A percentile compares a stretch with the other conserved stretches of the same genome.
These are phyloP conservation scores for Eufriesea mexicana DNA, from an alignment of 1,140 invertebrate genomes.

Conservation along the genomic window DNA sequence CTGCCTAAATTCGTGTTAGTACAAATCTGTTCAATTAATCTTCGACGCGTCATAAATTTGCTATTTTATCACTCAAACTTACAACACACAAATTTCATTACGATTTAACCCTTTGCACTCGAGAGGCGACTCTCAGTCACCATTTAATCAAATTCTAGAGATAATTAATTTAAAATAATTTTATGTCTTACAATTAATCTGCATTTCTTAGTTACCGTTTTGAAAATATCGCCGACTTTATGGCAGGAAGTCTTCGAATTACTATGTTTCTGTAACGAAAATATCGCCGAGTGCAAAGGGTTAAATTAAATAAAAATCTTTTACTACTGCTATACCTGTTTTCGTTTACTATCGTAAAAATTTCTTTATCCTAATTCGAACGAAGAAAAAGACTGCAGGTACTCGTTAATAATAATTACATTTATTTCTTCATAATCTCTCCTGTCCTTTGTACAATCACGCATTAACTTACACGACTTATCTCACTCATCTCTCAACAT, in stretches of 20 bases:
- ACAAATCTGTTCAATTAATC: neutral
- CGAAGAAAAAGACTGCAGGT: too few species aligned
- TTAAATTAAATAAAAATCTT: neutral
- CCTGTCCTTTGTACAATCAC: neutral
- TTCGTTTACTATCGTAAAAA: neutral
- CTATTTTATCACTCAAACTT: neutral
- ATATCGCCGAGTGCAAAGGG: too few species aligned
- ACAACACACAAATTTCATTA: neutral
- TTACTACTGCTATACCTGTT: neutral
- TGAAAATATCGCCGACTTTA: too few species aligned
- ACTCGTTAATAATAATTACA: neutral
- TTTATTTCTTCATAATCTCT: neutral
- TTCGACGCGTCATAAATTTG: neutral
- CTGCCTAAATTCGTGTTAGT: too few species aligned
- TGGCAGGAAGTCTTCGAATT: too few species aligned
- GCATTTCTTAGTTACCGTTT: too few species aligned
- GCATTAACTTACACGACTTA: neutral
- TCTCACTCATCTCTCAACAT: neutral
- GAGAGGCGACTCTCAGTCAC: too few species aligned
- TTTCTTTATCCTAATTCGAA: neutral
- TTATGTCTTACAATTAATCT: too few species aligned
- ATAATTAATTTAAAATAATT: too few species aligned
- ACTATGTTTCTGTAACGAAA: too few species aligned
- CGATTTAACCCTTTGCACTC: too few species aligned
- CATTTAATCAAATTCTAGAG: too few species aligned